These are phyloP conservation scores for Saguinus imperator DNA, from an alignment of 2,113 vertebrate species.

Conservation along the genomic window DNA sequence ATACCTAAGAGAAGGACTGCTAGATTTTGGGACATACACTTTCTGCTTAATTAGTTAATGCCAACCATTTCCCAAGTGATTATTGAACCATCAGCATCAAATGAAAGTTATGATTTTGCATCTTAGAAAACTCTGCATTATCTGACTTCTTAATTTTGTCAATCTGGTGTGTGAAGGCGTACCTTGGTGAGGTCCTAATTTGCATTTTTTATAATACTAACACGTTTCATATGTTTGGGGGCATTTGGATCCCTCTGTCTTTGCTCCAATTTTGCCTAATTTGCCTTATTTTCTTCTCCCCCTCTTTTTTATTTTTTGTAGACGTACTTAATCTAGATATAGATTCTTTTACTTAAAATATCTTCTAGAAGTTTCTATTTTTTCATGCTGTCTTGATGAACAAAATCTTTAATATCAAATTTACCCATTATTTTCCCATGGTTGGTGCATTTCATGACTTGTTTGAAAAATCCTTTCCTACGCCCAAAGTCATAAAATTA, in stretches of 20 bases:
- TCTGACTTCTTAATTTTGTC: background rate
- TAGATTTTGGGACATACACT: background rate
- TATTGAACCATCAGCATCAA: background rate
- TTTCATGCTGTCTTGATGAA: background rate
- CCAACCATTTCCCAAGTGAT: background rate
- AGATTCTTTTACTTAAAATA: background rate
- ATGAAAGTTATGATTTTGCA: background rate
- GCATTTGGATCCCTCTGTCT: background rate
- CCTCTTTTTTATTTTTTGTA: background rate
- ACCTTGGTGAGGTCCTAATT: background rate
- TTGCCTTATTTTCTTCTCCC: background rate
- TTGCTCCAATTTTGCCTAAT: background rate
- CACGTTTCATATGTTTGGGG: background rate
- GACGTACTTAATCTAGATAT: background rate
- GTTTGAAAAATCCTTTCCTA: background rate
- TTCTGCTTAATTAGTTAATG: background rate
- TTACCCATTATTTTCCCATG: background rate
- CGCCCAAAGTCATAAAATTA: background rate
- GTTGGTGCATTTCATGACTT: background rate
- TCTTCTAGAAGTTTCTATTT: background rate
- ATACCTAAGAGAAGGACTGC: background rate
- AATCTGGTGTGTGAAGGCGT: background rate
- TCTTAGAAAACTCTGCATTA: background rate
- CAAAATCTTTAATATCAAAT: background rate
- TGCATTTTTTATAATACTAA: background rate